Percentiles rank a stretch among this genome's conserved stretches.
These are phyloP conservation scores for Spea multiplicata DNA, from an alignment of 2,113 vertebrate species.

Conservation along the genomic window DNA sequence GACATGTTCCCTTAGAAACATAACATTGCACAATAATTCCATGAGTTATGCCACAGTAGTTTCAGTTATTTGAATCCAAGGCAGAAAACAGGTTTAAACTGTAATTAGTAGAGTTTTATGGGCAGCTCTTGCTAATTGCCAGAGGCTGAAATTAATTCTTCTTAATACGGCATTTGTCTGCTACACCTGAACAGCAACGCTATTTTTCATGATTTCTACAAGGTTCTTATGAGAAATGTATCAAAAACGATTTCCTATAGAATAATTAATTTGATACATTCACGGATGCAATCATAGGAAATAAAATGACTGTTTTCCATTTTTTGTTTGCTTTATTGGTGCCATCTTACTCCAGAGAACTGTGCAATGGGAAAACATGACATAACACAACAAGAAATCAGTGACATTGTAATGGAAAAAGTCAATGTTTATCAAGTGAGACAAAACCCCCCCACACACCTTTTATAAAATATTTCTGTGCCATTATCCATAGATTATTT, in stretches of 20 bases:
- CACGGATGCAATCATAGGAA: too few relatives aligned
- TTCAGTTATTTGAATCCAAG: constrained; percentile 21
- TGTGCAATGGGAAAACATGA: too few relatives aligned
- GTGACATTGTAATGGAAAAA: too few relatives aligned
- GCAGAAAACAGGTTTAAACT: constrained; percentile 16
- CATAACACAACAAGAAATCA: too few relatives aligned
- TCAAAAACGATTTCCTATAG: background rate
- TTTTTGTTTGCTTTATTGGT: too few relatives aligned
- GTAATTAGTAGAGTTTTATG: constrained; percentile 24
- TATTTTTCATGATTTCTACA: constrained; percentile 11
- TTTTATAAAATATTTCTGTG: too few relatives aligned
- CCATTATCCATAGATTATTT: too few relatives aligned
- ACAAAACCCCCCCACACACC: too few relatives aligned
- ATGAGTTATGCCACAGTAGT: background rate
- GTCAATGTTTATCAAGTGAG: too few relatives aligned
- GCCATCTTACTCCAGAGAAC: too few relatives aligned
- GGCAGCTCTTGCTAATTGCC: constrained; percentile 27
- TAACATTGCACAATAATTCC: constrained; percentile 20
- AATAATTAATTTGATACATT: too few relatives aligned
- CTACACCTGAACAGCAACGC: background rate
- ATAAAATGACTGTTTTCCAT: too few relatives aligned
- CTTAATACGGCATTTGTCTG: background rate
- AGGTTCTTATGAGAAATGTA: background rate
- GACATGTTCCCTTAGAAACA: constrained; percentile 31
- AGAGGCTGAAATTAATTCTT: constrained; percentile 27